phyloP scores from a whole-genome alignment of 2,797 vertebrate species.

The Spinus olivaceus region DNA sequence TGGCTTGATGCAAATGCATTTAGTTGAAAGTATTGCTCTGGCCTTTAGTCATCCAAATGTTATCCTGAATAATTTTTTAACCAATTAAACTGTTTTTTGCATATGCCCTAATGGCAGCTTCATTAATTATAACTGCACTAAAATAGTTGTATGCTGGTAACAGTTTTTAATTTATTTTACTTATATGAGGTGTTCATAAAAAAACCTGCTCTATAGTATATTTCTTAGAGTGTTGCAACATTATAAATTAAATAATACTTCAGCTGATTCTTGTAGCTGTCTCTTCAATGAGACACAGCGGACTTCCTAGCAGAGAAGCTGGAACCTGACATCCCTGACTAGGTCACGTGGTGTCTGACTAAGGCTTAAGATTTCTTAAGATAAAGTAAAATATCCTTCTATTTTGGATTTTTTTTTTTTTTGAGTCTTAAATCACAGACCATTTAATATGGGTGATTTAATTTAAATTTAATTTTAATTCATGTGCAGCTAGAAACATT shows the following conservation, averaged over 20 bases:
- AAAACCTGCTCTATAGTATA: neutral
- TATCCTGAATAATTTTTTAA: constrained; percentile 4
- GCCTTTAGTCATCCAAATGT: constrained; percentile 10
- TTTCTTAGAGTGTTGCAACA: neutral
- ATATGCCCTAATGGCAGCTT: neutral
- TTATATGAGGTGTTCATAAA: neutral
- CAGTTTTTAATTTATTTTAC: neutral
- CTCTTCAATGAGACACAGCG: neutral
- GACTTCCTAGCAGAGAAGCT: neutral
- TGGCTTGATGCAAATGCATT: neutral
- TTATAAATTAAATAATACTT: neutral
- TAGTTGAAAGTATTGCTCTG: neutral
- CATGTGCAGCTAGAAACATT: neutral
- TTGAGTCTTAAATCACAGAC: neutral
- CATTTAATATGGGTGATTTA: neutral
- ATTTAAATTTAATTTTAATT: neutral
- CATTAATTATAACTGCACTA: constrained; percentile 4
- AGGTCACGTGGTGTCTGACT: neutral
- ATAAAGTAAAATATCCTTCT: neutral
- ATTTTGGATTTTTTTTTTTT: neutral
- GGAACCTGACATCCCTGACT: neutral
- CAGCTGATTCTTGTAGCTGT: neutral
- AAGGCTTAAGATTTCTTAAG: neutral
- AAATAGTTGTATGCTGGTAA: neutral
- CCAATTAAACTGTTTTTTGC: neutral